Evolutionary conservation across 2,113 vertebrate species (phyloP).

Genomic region (Hippocampus zosterae): DNA sequence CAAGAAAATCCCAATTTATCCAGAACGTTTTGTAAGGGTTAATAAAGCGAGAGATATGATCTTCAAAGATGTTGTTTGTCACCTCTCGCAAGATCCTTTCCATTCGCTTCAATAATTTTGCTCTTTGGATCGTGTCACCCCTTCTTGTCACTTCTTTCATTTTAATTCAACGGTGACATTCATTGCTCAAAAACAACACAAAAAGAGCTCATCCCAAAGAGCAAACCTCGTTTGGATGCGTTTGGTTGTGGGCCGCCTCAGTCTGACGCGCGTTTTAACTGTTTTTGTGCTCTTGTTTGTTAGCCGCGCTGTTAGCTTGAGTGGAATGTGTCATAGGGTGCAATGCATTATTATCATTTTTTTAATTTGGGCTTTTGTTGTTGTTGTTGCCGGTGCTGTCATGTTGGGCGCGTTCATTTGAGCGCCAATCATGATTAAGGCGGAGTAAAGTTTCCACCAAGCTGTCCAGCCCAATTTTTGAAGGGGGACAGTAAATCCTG

Average conservation of each 20-base stretch:
- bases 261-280: conserved; percentile 12
- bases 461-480: neutral
- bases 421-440: neutral
- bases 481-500: neutral
- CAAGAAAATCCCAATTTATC: neutral
- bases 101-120: neutral
- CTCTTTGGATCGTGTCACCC: neutral
- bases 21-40: neutral
- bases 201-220: conserved; percentile 44
- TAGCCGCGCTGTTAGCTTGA: conserved; percentile 31
- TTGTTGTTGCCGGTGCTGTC: conserved; percentile 21
- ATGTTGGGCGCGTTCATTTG: neutral
- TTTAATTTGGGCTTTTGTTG: neutral
- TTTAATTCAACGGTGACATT: too few relatives aligned
- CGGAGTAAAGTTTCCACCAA: neutral
- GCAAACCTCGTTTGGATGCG: conserved; percentile 51
- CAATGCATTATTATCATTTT: conserved; percentile 17
- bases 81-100: neutral
- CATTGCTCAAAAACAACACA: too few relatives aligned
- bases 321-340: conserved; percentile 37
- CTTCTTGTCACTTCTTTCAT: neutral
- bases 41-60: neutral
- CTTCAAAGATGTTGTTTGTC: neutral
- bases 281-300: conserved; percentile 41
- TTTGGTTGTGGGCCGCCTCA: neutral